Conservation (phyloP, 2,888 invertebrate genomes). For the Strigamia transsilvanica region DNA sequence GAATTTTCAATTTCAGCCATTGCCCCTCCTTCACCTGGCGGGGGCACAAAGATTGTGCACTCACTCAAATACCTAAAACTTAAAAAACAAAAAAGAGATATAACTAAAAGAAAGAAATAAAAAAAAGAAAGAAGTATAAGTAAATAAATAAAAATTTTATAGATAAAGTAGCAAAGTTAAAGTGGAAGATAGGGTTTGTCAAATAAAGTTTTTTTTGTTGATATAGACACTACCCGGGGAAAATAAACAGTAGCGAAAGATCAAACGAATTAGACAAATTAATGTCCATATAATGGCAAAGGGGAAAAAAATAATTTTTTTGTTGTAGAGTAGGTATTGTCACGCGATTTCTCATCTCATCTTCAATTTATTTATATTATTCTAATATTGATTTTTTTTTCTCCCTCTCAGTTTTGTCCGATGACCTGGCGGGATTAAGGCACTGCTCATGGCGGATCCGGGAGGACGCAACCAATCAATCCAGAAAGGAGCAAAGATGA, state of each 20-base stretch:
- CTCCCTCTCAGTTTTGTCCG: constrained; percentile 42
- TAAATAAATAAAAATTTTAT: constrained; percentile 24
- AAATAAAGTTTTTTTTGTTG: constrained; percentile 27
- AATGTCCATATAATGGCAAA: constrained; percentile 15
- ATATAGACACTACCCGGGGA: background rate
- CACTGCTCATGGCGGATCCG: constrained; percentile 44
- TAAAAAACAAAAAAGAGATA: background rate
- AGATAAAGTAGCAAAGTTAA: background rate
- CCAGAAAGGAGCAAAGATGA: constrained; percentile 39
- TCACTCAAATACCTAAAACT: constrained; percentile 21
- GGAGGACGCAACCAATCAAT: constrained; percentile 44
- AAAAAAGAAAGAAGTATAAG: constrained; percentile 3
- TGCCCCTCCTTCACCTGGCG: constrained; percentile 44
- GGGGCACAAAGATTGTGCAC: constrained; percentile 38
- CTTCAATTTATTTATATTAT: constrained; percentile 42
- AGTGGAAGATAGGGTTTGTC: background rate
- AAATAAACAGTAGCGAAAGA: constrained; percentile 7
- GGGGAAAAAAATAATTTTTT: background rate
- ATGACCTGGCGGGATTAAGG: constrained; percentile 44
- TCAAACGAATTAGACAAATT: constrained; percentile 26
- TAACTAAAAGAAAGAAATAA: background rate
- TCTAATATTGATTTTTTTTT: constrained; percentile 42
- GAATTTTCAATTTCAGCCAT: constrained; percentile 44
- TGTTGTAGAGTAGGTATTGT: constrained; percentile 15
- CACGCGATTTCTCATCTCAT: constrained; percentile 38